These are phyloP conservation scores for Hypocryptadius cinnamomeus DNA, from an alignment of 2,113 vertebrate genomes.

Conservation along the genomic window DNA sequence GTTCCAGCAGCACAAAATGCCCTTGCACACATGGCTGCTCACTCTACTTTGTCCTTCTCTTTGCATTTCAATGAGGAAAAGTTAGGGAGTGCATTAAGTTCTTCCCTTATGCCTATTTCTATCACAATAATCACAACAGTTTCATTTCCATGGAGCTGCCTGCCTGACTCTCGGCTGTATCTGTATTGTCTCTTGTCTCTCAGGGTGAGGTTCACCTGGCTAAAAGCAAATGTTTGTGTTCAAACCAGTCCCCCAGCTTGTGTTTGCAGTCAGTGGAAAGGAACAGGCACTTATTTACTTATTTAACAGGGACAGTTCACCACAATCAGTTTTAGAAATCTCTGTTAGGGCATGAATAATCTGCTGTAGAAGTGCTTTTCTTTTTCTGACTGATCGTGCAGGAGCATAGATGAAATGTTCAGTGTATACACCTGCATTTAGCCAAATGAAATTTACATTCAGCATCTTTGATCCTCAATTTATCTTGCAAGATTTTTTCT, in stretches of 20 bases:
- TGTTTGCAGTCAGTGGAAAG: background rate
- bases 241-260: background rate
- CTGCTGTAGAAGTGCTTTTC: background rate
- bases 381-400: background rate
- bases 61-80: background rate
- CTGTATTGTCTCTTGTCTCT: background rate
- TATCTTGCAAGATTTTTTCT: background rate
- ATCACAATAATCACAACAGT: background rate
- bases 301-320: background rate
- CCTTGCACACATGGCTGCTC: background rate
- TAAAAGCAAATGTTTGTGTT: background rate
- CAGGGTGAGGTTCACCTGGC: background rate
- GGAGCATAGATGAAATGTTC: background rate
- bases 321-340: background rate
- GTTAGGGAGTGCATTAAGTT: background rate
- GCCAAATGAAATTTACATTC: background rate
- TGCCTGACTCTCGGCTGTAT: background rate
- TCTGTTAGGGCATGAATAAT: background rate
- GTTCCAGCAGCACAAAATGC: background rate
- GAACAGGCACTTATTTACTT: conserved; percentile 14
- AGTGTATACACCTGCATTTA: background rate
- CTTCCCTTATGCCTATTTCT: background rate
- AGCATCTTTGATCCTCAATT: background rate
- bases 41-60: background rate
- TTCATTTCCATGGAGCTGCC: background rate